Conservation (phyloP, 2,888 invertebrate genomes). For the Apotomis turbidana region DNA sequence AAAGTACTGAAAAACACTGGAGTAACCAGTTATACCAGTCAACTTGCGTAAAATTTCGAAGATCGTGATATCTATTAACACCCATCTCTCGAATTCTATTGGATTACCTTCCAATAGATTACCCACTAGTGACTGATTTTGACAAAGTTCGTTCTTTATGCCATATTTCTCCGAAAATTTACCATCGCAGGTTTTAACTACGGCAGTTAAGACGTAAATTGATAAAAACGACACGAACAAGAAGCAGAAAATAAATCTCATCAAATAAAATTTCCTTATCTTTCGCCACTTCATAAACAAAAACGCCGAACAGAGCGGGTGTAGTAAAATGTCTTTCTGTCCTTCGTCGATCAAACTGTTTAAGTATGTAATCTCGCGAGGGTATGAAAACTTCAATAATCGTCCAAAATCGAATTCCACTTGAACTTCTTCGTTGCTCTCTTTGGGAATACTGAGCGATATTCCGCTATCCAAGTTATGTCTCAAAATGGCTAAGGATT, state of each 20-base stretch:
- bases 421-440: constrained; percentile 91
- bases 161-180: constrained; percentile 74
- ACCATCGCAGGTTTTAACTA: constrained; percentile 87
- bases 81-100: constrained; percentile 92
- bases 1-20: constrained; percentile 90
- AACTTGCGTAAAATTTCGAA: constrained; percentile 91
- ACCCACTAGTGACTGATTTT: constrained; percentile 88
- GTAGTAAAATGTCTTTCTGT: constrained; percentile 93
- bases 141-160: constrained; percentile 88
- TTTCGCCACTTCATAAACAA: constrained; percentile 95
- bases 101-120: constrained; percentile 89
- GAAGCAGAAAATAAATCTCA: constrained; percentile 90
- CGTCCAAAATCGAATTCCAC: constrained; percentile 92
- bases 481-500: constrained; percentile 90
- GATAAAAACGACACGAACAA: constrained; percentile 91
- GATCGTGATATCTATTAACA: constrained; percentile 89
- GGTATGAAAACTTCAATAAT: constrained; percentile 91
- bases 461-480: constrained; percentile 92
- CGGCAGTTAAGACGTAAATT: constrained; percentile 90
- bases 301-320: constrained; percentile 94
- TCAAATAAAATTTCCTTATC: constrained; percentile 94
- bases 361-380: constrained; percentile 92
- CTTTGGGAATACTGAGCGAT: constrained; percentile 88
- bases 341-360: constrained; percentile 95
- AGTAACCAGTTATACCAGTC: constrained; percentile 91